Percentiles rank a stretch among this genome's conserved stretches.
phyloP scores from a whole-genome alignment of 1,140 invertebrate species.

The Leucophenga varia region DNA sequence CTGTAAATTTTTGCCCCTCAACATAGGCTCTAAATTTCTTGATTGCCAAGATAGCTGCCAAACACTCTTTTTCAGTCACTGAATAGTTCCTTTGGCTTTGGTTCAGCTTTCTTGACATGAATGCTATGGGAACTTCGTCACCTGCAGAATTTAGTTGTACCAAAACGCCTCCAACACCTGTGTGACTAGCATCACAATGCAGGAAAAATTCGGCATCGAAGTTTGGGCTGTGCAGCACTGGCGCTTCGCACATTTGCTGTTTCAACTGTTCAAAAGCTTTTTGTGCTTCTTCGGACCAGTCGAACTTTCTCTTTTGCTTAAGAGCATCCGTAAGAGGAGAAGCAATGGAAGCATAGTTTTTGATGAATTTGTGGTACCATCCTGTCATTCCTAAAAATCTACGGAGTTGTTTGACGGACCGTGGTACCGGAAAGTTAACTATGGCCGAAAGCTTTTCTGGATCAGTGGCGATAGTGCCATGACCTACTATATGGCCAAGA shows the following conservation, averaged over 20 bases:
- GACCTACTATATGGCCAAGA: conserved; percentile 7
- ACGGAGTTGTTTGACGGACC: conserved; percentile 2
- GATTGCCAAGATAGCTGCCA: no score
- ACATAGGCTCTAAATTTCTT: not conserved
- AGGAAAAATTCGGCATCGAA: no score
- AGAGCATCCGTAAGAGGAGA: conserved; percentile 45
- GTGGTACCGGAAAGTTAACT: conserved; percentile 3
- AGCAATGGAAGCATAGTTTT: conserved; percentile 18
- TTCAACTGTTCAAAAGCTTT: conserved; percentile 6
- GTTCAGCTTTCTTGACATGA: no score
- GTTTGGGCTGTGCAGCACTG: no score
- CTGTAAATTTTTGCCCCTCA: not conserved
- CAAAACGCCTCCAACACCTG: no score
- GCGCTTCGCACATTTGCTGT: no score
- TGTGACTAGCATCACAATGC: no score
- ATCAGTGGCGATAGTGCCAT: conserved; percentile 30
- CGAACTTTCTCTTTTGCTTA: conserved; percentile 36
- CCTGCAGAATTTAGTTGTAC: no score
- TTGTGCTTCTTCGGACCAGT: conserved; percentile 32
- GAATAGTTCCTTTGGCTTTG: no score
- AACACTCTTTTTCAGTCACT: no score
- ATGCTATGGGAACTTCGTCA: not conserved
- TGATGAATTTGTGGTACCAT: conserved; percentile 6
- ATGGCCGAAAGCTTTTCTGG: conserved; percentile 8
- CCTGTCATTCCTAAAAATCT: conserved; percentile 8